Evolutionary conservation across 92 coral and sea anemone genomes (phyloP).

Genomic region (Micromussa lordhowensis): DNA sequence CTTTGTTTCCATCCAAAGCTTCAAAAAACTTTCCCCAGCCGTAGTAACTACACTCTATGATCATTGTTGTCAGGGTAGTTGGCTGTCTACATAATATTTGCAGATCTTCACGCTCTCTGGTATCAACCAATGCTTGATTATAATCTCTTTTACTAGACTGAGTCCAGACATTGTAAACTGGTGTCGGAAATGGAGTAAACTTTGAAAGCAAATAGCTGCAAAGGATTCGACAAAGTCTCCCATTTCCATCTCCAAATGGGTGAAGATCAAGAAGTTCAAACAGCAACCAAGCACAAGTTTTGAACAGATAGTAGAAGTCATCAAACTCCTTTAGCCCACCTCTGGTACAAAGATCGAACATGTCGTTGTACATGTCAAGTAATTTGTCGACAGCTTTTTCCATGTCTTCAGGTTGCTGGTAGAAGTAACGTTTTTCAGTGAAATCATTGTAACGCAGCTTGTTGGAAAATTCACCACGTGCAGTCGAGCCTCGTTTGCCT

Average conservation of each 20-base stretch:
- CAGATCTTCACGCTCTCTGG: conserved; percentile 57
- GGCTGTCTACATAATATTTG: conserved; percentile 77
- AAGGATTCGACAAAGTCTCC: conserved; percentile 77
- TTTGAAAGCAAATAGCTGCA: conserved; percentile 74
- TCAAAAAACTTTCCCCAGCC: conserved; percentile 70
- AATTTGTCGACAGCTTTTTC: conserved; percentile 20
- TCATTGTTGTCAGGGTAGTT: conserved; percentile 75
- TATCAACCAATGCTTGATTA: conserved; percentile 60
- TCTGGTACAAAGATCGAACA: conserved; percentile 18
- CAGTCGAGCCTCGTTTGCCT: conserved; percentile 43
- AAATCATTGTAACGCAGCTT: conserved; percentile 8
- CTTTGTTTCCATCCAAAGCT: background rate
- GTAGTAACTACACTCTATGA: conserved; percentile 81
- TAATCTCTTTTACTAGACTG: conserved; percentile 70
- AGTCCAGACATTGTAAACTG: conserved; percentile 82
- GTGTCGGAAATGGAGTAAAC: conserved; percentile 82
- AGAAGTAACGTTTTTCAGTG: too few relatives aligned
- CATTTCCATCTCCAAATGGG: conserved; percentile 89
- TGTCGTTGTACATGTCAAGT: conserved; percentile 53
- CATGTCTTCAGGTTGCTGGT: conserved; percentile 54
- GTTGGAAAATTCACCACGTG: conserved; percentile 63
- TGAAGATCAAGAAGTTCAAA: conserved; percentile 83
- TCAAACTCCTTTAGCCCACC: conserved; percentile 16
- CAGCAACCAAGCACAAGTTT: conserved; percentile 74
- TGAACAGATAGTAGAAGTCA: conserved; percentile 58